phyloP scores from a whole-genome alignment of 2,113 vertebrate genomes.

The Pseudopodoces humilis region DNA sequence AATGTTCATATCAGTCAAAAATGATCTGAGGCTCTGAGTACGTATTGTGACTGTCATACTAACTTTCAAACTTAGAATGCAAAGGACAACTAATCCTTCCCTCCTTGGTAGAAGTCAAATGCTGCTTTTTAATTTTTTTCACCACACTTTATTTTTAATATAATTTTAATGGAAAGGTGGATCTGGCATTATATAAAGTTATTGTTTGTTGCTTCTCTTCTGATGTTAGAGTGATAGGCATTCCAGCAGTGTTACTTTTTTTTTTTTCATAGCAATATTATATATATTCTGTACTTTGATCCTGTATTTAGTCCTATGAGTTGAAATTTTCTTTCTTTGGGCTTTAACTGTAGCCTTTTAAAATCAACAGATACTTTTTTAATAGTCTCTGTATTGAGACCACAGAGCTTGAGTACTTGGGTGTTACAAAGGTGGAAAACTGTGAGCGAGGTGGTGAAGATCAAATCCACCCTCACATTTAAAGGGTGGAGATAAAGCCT shows the following conservation, averaged over 20 bases:
- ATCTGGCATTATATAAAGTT: not conserved
- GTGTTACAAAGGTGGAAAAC: not conserved
- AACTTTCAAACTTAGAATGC: not conserved
- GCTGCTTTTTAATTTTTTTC: slow-evolving; percentile 18
- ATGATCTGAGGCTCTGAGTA: slow-evolving; percentile 5
- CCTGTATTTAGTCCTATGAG: not conserved
- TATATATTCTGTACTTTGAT: slow-evolving; percentile 5
- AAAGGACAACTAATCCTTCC: slow-evolving; percentile 31
- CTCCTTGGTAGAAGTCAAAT: not conserved
- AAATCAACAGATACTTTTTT: not conserved
- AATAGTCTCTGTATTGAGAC: slow-evolving; percentile 2
- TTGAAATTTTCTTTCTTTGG: not conserved
- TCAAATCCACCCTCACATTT: slow-evolving; percentile 26
- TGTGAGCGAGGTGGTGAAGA: not conserved
- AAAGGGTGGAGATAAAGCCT: slow-evolving; percentile 41
- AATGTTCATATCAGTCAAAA: slow-evolving; percentile 16
- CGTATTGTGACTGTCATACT: not conserved
- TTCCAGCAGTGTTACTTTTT: not conserved
- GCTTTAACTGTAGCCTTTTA: slow-evolving; percentile 15
- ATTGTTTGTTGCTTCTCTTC: slow-evolving; percentile 6
- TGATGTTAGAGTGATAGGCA: not conserved
- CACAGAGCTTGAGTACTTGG: not conserved
- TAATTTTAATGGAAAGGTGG: slow-evolving; percentile 42
- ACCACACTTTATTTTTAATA: not conserved
- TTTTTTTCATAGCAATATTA: not conserved